Evolutionary conservation across 1,140 invertebrate species (phyloP).

Genomic region (Littorina saxatilis): DNA sequence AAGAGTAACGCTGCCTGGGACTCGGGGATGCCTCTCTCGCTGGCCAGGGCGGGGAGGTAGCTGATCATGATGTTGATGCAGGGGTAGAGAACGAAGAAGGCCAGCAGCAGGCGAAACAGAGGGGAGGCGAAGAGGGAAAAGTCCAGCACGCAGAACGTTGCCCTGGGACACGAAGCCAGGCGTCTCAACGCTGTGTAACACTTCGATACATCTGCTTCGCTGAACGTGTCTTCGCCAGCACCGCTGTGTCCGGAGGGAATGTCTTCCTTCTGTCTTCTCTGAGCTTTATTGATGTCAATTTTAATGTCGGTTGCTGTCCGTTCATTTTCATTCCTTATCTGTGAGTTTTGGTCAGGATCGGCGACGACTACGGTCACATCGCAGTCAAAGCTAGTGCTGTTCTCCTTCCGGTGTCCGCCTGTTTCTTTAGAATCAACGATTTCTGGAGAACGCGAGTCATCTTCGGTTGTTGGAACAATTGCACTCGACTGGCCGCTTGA

Average conservation of each 20-base stretch:
- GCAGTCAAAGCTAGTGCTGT: no score
- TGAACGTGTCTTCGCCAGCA: no score
- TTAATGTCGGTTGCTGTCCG: not conserved
- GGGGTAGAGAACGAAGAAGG: not conserved
- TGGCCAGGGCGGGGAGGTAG: conserved; percentile 18
- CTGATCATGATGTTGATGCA: not conserved
- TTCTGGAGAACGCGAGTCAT: no score
- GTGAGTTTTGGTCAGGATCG: no score
- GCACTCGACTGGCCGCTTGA: no score
- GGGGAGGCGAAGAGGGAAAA: conserved; percentile 10
- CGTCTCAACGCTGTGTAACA: not conserved
- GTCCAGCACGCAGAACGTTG: conserved; percentile 3
- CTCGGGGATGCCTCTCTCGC: not conserved
- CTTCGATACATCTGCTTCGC: not conserved
- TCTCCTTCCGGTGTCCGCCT: no score
- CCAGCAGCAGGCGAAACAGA: not conserved
- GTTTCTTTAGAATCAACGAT: no score
- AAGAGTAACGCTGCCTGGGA: not conserved
- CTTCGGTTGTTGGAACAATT: no score
- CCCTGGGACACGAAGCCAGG: not conserved
- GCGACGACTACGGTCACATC: no score
- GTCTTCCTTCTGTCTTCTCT: not conserved
- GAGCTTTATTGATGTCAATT: not conserved
- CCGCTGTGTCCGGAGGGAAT: not conserved
- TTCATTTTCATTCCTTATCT: no score